Percentiles rank a stretch among this genome's conserved stretches.
phyloP scores from a whole-genome alignment of 2,888 invertebrate genomes.

The Meteorus colon region DNA sequence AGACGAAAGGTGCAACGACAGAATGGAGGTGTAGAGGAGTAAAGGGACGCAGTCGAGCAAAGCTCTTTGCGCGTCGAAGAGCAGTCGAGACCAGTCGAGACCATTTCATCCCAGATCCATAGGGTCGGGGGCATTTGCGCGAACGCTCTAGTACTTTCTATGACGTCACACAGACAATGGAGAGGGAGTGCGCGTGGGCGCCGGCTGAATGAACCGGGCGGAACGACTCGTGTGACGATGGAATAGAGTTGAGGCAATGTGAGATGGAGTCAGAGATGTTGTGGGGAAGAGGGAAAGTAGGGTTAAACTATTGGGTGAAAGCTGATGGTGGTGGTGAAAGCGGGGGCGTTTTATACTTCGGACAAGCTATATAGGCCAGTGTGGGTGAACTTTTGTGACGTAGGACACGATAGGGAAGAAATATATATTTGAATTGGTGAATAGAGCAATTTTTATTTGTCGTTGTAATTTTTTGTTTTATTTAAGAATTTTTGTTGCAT shows the following conservation, averaged over 20 bases:
- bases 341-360: constrained; percentile 23
- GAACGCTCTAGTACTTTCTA: constrained; percentile 53
- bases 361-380: no score
- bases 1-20: neutral
- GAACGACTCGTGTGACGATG: neutral
- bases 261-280: neutral
- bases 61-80: constrained; percentile 9
- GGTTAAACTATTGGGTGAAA: constrained; percentile 4
- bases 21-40: neutral
- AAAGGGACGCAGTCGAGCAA: neutral
- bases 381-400: constrained; percentile 23
- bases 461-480: no score
- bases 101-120: constrained; percentile 41
- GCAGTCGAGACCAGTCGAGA: constrained; percentile 35
- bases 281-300: neutral
- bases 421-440: no score
- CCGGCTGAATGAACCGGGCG: constrained; percentile 41
- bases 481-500: no score
- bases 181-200: constrained; percentile 47
- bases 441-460: no score
- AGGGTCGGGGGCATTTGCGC: constrained; percentile 35
- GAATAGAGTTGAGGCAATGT: neutral
- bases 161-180: constrained; percentile 59
- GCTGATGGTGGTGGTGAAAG: constrained; percentile 4
- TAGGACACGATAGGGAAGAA: neutral